Conservation (phyloP, 2,113 vertebrate species). For the Colius striatus region DNA sequence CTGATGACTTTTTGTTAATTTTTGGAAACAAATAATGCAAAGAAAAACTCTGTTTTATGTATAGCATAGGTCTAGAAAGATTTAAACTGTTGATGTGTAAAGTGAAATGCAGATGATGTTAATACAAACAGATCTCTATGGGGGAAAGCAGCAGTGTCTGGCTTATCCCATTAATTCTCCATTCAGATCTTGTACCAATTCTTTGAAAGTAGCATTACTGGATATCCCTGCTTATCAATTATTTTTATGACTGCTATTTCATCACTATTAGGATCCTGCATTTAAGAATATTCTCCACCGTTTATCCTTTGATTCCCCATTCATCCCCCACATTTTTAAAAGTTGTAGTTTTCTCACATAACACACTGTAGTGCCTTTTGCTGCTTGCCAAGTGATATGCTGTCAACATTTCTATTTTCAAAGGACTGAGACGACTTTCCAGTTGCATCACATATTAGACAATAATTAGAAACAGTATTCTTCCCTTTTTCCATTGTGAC, state of each 20-base stretch:
- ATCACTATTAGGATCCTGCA: background rate
- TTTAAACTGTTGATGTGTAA: conserved; percentile 12
- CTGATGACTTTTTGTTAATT: background rate
- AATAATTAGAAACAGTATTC: conserved; percentile 28
- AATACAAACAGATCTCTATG: conserved; percentile 17
- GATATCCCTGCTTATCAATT: background rate
- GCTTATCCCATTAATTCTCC: background rate
- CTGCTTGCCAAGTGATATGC: conserved; percentile 21
- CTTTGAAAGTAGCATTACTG: conserved; percentile 1
- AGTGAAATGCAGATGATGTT: conserved; percentile 9
- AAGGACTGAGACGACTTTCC: conserved; percentile 38
- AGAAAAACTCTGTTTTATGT: background rate
- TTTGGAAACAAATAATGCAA: background rate
- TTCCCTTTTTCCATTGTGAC: background rate
- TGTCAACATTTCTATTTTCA: conserved; percentile 40
- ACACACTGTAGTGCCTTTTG: background rate
- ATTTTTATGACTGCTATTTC: background rate
- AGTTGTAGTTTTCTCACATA: background rate
- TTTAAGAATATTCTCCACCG: conserved; percentile 26
- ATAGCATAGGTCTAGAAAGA: background rate
- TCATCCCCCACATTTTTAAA: background rate
- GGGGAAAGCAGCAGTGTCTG: background rate
- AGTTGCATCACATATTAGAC: conserved; percentile 30
- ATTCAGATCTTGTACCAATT: background rate
- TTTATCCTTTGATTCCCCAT: background rate